Evolutionary conservation across 2,797 vertebrate species (phyloP).

Genomic region (Rhinogobio ventralis): DNA sequence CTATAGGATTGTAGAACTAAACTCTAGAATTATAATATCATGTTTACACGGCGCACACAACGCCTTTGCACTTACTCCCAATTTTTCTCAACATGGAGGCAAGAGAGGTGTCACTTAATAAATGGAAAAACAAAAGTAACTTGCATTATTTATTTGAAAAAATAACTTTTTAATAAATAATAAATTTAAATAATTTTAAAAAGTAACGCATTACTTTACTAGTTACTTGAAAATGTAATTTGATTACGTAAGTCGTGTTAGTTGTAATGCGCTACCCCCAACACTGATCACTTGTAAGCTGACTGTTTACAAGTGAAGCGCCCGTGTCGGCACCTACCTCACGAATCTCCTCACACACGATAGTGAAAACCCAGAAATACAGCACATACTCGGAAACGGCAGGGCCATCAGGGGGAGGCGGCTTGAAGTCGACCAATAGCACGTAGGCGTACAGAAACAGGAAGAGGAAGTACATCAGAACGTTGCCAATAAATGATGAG

Average conservation of each 20-base stretch:
- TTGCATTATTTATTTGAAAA: neutral
- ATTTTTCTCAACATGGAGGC: neutral
- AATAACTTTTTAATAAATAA: too few relatives aligned
- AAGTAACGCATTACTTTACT: neutral
- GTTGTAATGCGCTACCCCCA: neutral
- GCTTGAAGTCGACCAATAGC: constrained; percentile 82
- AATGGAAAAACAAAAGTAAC: neutral
- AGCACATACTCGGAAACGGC: constrained; percentile 77
- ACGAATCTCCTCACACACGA: constrained; percentile 90
- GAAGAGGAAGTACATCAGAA: constrained; percentile 92
- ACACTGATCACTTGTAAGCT: neutral
- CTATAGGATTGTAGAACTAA: neutral
- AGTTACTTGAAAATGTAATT: neutral
- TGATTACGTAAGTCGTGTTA: neutral
- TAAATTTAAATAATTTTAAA: too few relatives aligned
- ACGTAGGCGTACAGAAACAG: constrained; percentile 89
- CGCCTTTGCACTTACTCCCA: neutral
- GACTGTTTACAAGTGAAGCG: neutral
- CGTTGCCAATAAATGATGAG: constrained; percentile 87
- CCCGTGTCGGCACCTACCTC: constrained; percentile 69
- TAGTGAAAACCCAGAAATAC: constrained; percentile 92
- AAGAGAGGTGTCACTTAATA: neutral
- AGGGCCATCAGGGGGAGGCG: constrained; percentile 69
- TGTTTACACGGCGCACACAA: neutral
- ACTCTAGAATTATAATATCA: neutral